Percentiles rank a stretch among this genome's conserved stretches.
Conservation (phyloP, 1,140 invertebrate species). For the Galleria mellonella region DNA sequence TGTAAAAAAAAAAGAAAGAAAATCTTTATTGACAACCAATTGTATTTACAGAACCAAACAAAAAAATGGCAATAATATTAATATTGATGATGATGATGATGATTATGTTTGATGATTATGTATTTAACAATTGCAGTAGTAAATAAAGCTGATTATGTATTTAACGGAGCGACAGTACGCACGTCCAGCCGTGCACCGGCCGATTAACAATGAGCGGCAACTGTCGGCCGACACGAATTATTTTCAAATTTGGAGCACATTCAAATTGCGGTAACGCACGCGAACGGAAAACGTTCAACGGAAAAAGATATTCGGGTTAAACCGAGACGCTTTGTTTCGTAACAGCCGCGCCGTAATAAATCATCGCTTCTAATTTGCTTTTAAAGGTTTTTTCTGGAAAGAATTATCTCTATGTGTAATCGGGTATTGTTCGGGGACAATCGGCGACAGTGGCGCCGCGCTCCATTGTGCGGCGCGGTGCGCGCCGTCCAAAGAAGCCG, state of each 20-base stretch:
- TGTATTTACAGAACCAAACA: no score
- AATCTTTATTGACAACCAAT: no score
- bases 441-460: slow-evolving; percentile 34
- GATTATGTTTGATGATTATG: no score
- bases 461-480: slow-evolving; percentile 28
- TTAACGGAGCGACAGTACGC: background rate
- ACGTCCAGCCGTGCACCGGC: background rate
- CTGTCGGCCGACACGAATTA: slow-evolving; percentile 47
- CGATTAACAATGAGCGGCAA: slow-evolving; percentile 28
- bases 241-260: slow-evolving; percentile 69
- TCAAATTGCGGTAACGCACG: slow-evolving; percentile 67
- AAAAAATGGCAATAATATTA: no score
- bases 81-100: no score
- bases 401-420: slow-evolving; percentile 58
- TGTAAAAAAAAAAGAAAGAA: no score
- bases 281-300: slow-evolving; percentile 48
- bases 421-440: slow-evolving; percentile 51
- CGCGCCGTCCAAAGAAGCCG: slow-evolving; percentile 37
- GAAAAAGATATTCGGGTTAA: slow-evolving; percentile 40
- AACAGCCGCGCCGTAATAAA: slow-evolving; percentile 56
- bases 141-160: no score
- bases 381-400: slow-evolving; percentile 62
- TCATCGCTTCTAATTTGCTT: slow-evolving; percentile 72
- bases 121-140: no score
- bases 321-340: slow-evolving; percentile 31